Evolutionary conservation across 2,797 vertebrate species (phyloP).

Genomic region (Yasuhikotakia modesta): DNA sequence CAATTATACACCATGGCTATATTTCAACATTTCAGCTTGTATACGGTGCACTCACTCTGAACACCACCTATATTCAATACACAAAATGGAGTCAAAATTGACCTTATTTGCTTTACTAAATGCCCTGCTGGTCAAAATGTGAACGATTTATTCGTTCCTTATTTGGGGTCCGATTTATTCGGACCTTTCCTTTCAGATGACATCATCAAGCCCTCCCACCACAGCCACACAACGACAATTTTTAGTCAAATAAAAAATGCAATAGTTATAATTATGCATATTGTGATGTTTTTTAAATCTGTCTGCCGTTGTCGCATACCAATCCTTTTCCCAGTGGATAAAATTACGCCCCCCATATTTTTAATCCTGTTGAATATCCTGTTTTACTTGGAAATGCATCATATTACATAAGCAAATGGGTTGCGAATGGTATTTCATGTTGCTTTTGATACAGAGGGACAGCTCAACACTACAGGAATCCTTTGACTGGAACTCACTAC

Average conservation of each 20-base stretch:
- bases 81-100: not conserved
- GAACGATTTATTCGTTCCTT: too few relatives aligned
- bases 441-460: not conserved
- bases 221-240: not conserved
- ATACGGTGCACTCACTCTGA: not conserved
- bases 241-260: not conserved
- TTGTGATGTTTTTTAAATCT: too few relatives aligned
- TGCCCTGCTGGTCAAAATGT: not conserved
- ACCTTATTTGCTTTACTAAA: not conserved
- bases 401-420: not conserved
- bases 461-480: not conserved
- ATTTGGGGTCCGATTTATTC: too few relatives aligned
- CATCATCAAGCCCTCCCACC: too few relatives aligned
- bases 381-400: not conserved
- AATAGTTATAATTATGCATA: not conserved
- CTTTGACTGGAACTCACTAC: slow-evolving; percentile 14
- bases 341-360: not conserved
- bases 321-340: not conserved
- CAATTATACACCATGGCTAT: slow-evolving; percentile 8
- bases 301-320: not conserved
- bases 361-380: not conserved
- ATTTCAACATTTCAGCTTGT: slow-evolving; percentile 17
- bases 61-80: not conserved
- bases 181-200: too few relatives aligned
- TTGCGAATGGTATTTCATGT: not conserved